These are phyloP conservation scores for Hyles vespertilio DNA, from an alignment of 1,140 invertebrate species.

Conservation along the genomic window DNA sequence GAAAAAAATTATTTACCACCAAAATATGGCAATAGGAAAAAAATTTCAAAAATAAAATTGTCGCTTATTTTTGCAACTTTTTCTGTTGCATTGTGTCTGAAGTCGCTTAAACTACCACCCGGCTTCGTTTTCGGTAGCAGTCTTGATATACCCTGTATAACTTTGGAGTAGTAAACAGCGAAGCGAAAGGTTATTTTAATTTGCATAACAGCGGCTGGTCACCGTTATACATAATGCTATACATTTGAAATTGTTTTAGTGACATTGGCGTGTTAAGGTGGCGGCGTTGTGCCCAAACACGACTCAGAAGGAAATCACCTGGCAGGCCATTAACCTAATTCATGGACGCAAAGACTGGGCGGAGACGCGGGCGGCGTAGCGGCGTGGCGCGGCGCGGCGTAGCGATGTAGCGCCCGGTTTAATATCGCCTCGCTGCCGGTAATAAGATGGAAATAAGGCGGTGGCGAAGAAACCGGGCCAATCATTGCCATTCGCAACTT, in stretches of 20 bases:
- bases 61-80: too few relatives aligned
- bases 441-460: constrained; percentile 74
- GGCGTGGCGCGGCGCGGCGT: neutral
- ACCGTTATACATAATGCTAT: constrained; percentile 19
- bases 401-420: constrained; percentile 54
- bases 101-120: too few relatives aligned
- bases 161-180: too few relatives aligned
- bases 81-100: too few relatives aligned
- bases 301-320: constrained; percentile 72
- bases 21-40: too few relatives aligned
- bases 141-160: too few relatives aligned
- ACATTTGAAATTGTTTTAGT: constrained; percentile 46
- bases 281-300: constrained; percentile 59
- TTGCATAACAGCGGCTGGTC: neutral
- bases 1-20: too few relatives aligned
- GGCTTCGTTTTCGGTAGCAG: too few relatives aligned
- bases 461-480: constrained; percentile 61
- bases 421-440: constrained; percentile 67
- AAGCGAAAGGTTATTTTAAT: too few relatives aligned
- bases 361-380: constrained; percentile 56
- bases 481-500: constrained; percentile 55
- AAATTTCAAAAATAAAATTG: too few relatives aligned
- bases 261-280: constrained; percentile 58
- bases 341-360: constrained; percentile 70
- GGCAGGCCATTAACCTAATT: constrained; percentile 75